Conservation (phyloP, 1,140 invertebrate genomes). For the Atta cephalotes region DNA sequence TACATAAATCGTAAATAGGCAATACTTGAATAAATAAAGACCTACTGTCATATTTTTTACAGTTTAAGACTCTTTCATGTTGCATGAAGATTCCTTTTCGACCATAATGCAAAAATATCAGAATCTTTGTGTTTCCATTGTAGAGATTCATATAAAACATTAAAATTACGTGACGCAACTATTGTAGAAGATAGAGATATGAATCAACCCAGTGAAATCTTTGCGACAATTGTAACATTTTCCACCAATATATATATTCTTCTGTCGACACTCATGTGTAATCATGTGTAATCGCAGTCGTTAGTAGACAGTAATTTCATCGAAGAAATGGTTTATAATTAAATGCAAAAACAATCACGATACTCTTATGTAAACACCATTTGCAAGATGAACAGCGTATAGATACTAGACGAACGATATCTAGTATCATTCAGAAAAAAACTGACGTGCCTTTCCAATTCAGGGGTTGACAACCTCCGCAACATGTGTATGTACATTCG, state of each 20-base stretch:
- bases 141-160: constrained; percentile 19
- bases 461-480: constrained; percentile 72
- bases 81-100: constrained; percentile 21
- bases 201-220: constrained; percentile 51
- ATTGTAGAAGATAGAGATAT: constrained; percentile 49
- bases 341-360: constrained; percentile 66
- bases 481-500: constrained; percentile 72
- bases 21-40: constrained; percentile 60
- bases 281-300: constrained; percentile 65
- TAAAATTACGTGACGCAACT: constrained; percentile 24
- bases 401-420: constrained; percentile 62
- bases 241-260: constrained; percentile 47
- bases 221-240: constrained; percentile 60
- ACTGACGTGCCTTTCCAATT: constrained; percentile 80
- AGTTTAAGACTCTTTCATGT: constrained; percentile 28
- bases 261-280: constrained; percentile 67
- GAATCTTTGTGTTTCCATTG: constrained; percentile 24
- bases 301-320: constrained; percentile 68
- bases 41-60: constrained; percentile 55
- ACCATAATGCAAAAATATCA: background rate
- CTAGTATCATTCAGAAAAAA: constrained; percentile 73
- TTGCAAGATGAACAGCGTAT: constrained; percentile 67
- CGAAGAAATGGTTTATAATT: constrained; percentile 54
- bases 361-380: constrained; percentile 60
- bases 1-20: constrained; percentile 45